Percentiles rank a stretch among this genome's conserved stretches.
Evolutionary conservation across 1,140 invertebrate genomes (phyloP).

Genomic region (Aculops lycopersici): DNA sequence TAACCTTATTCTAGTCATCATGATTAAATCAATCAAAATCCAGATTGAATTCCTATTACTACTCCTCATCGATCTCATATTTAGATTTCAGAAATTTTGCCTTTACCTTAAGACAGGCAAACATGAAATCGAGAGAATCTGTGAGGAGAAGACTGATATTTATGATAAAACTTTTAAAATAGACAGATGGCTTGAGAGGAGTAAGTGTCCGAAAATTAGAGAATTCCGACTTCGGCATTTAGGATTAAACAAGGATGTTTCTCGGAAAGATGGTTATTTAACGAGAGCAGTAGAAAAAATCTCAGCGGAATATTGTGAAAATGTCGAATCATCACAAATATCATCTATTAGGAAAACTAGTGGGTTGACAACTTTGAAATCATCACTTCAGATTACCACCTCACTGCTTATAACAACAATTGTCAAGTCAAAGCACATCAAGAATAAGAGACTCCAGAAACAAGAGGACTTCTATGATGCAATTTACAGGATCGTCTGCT

Average conservation of each 20-base stretch:
- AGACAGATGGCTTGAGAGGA: background rate
- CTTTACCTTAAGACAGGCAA: background rate
- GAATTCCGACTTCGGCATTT: no score
- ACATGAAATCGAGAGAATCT: background rate
- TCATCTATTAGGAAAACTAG: no score
- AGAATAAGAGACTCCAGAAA: background rate
- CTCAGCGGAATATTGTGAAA: background rate
- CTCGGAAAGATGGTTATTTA: background rate
- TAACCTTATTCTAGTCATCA: no score
- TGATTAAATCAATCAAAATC: no score
- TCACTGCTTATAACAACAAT: background rate
- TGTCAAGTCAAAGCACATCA: background rate
- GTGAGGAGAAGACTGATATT: background rate
- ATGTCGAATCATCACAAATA: background rate
- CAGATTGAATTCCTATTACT: no score
- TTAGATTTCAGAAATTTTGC: background rate
- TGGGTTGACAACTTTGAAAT: no score
- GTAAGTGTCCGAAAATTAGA: background rate
- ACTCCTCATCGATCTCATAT: background rate
- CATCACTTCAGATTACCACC: no score
- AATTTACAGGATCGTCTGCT: no score
- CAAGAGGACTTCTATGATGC: background rate
- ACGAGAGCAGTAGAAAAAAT: background rate
- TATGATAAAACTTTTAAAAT: background rate
- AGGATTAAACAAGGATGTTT: background rate